phyloP scores from a whole-genome alignment of 2,888 invertebrate genomes.

The Euclidia mi region DNA sequence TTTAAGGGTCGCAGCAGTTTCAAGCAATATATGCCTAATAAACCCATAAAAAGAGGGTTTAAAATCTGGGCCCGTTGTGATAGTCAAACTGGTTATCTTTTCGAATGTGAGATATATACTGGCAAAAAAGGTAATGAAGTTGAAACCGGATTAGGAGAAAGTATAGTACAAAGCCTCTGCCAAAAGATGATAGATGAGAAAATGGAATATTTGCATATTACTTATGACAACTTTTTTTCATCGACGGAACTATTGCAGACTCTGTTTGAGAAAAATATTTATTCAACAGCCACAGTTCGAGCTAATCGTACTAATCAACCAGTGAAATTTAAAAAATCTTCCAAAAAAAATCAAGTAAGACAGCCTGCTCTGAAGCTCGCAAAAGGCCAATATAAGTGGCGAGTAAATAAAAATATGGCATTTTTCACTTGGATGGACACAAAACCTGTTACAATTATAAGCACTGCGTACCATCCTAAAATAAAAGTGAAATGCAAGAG shows the following conservation, averaged over 20 bases:
- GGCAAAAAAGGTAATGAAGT: slow-evolving; percentile 20
- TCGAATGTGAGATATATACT: slow-evolving; percentile 32
- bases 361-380: slow-evolving; percentile 4
- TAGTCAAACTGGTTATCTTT: slow-evolving; percentile 26
- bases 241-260: slow-evolving; percentile 3
- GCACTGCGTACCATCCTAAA: slow-evolving; percentile 53
- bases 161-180: slow-evolving; percentile 34
- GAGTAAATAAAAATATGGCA: slow-evolving; percentile 45
- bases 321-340: slow-evolving; percentile 26
- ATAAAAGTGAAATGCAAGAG: slow-evolving; percentile 28
- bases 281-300: slow-evolving; percentile 14
- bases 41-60: slow-evolving; percentile 23
- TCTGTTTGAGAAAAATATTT: slow-evolving; percentile 13
- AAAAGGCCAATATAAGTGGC: slow-evolving; percentile 53
- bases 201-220: slow-evolving; percentile 8
- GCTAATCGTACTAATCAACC: slow-evolving; percentile 38
- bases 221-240: slow-evolving; percentile 22
- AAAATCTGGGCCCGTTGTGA: slow-evolving; percentile 23
- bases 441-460: slow-evolving; percentile 47
- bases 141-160: slow-evolving; percentile 48
- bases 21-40: slow-evolving; percentile 24
- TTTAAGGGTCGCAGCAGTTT: slow-evolving; percentile 20
- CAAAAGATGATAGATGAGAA: slow-evolving; percentile 12
- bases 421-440: slow-evolving; percentile 53
- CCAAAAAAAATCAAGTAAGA: not conserved